Base-by-base conservation (phyloP, 2,113 vertebrate species). In the Nannospalax galili region DNA sequence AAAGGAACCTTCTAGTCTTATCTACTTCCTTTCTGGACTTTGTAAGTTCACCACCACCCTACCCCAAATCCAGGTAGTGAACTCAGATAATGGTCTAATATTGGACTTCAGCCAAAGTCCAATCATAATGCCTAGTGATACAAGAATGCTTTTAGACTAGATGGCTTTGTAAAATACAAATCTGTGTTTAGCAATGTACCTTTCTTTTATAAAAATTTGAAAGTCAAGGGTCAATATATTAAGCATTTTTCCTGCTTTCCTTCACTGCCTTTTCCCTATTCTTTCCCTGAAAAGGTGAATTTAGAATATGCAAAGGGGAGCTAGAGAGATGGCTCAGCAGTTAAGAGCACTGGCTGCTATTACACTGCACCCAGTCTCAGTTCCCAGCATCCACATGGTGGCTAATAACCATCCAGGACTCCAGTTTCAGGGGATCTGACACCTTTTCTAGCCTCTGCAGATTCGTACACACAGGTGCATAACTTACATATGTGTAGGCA, bases 1-100 rank as follows among this genome's bases (percentile, higher is more conserved):
- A 94, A 52, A 93, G 96, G 80, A 93, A 97, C 78, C 65, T 67
- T 94, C 40, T 37, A 97, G 92, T 95, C 58, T 92, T 97, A 97
- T 93, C 96, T 97, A 87, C 75, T 98, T 98, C 97, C 98, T 98
- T 95, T 24, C 85, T 90, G 14, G 86, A 79, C 64, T 97, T 92
- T 97, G 96, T 92, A 96, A 98, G 98, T 95, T 67, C 79, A 96
- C 92, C 88, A 86, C 35, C 15, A 94, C 37, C 14, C 37, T 16
- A 70, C 58, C 16, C 70, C 40, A 65, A 94, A 45, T 86, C 92
- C 93, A 96, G 87, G 93, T 95, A 96, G 58, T 0, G 3, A 90
- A 92, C 65, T 84, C 69, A 72, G 92, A 94, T 96, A 95, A 86
- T 30, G 35, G 75, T 96, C n/a, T 4, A 96, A 91, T 84, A 93